Percentiles rank a stretch among this genome's conserved stretches.
phyloP scores from a whole-genome alignment of 2,888 invertebrate species.

The Matsumyia berberina region DNA sequence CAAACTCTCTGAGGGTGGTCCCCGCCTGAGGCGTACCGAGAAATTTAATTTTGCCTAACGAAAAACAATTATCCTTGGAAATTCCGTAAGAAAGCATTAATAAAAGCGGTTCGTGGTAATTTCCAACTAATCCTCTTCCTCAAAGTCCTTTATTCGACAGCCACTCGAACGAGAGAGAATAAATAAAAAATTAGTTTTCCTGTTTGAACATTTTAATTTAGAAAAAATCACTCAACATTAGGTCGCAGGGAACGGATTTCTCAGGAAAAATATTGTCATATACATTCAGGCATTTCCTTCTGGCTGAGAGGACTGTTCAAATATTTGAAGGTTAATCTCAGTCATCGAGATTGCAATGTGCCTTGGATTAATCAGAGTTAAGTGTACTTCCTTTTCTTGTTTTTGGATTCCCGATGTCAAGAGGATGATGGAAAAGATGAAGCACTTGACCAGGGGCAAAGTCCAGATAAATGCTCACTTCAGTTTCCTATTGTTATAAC shows the following conservation, averaged over 20 bases:
- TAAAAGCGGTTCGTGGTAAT: not conserved
- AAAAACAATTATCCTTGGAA: not conserved
- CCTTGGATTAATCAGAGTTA: constrained; percentile 6
- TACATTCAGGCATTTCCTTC: not conserved
- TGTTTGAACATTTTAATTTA: not conserved
- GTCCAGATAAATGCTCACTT: too few species aligned
- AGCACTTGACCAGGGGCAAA: too few species aligned
- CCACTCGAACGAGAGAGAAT: not conserved
- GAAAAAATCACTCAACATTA: not conserved
- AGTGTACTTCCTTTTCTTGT: not conserved
- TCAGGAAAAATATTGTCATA: not conserved
- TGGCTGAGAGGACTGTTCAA: not conserved
- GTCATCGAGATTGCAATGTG: constrained; percentile 6
- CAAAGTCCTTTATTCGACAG: not conserved
- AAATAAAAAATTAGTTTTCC: not conserved
- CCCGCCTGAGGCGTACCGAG: not conserved
- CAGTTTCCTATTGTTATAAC: too few species aligned
- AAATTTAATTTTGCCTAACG: not conserved
- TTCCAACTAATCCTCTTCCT: not conserved
- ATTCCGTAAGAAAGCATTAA: not conserved
- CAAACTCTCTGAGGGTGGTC: not conserved
- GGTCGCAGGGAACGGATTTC: not conserved
- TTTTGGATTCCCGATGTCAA: too few species aligned
- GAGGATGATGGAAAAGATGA: too few species aligned
- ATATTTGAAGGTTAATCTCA: constrained; percentile 9